phyloP scores from a whole-genome alignment of 1,140 invertebrate species.

The Euglossa dilemma region DNA sequence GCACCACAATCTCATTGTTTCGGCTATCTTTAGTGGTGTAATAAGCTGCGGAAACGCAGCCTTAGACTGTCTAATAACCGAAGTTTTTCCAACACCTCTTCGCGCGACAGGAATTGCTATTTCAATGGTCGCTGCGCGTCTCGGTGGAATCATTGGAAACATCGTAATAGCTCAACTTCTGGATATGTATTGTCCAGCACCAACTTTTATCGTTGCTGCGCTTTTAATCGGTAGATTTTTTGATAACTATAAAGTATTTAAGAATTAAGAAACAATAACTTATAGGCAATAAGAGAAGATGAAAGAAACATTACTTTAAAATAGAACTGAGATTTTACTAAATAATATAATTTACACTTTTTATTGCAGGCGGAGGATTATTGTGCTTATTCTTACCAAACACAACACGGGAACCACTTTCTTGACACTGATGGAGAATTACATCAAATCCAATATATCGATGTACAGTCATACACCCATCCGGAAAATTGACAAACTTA shows the following conservation, averaged over 20 bases:
- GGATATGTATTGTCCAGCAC: constrained; percentile 91
- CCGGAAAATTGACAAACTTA: constrained; percentile 28
- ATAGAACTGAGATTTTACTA: not conserved
- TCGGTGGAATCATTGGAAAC: constrained; percentile 93
- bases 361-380: constrained; percentile 87
- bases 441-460: constrained; percentile 14
- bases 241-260: not conserved
- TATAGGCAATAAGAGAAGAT: not conserved
- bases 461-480: constrained; percentile 44
- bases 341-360: not conserved
- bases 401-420: constrained; percentile 91
- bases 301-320: not conserved
- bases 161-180: constrained; percentile 92
- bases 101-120: constrained; percentile 93
- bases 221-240: constrained; percentile 85
- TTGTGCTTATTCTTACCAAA: constrained; percentile 93
- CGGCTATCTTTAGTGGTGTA: constrained; percentile 92
- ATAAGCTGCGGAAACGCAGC: constrained; percentile 95
- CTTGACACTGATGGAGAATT: constrained; percentile 82
- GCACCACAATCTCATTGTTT: constrained; percentile 91
- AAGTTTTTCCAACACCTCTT: constrained; percentile 94
- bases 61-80: constrained; percentile 93
- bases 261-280: not conserved
- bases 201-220: constrained; percentile 92
- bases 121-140: constrained; percentile 92